These are phyloP conservation scores for Tachina fera DNA, from an alignment of 2,888 invertebrate genomes.

Conservation along the genomic window DNA sequence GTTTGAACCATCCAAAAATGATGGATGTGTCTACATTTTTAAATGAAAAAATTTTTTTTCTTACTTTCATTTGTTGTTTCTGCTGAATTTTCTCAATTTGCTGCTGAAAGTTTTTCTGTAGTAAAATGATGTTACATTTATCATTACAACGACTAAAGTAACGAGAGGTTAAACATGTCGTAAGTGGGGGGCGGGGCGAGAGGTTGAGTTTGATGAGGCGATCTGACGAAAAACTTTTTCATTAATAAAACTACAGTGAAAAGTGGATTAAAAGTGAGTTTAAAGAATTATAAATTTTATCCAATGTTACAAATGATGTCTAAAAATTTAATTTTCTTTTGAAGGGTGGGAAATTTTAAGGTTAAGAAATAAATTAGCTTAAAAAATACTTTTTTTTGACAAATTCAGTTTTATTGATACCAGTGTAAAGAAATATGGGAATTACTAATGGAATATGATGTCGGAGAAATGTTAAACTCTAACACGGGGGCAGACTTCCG, in stretches of 20 bases:
- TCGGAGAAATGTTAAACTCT: no score
- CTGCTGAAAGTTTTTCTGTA: conserved; percentile 53
- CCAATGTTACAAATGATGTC: conserved; percentile 16
- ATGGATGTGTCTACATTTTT: conserved; percentile 64
- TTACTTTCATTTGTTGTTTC: background rate
- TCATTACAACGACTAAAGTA: conserved; percentile 1
- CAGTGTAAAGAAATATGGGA: no score
- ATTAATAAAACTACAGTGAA: background rate
- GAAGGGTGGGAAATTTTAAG: no score
- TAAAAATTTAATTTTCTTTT: conserved; percentile 5
- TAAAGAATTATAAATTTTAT: conserved; percentile 31
- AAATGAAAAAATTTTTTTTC: conserved; percentile 16
- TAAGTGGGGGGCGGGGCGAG: no score
- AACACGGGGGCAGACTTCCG: no score
- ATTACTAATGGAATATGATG: no score
- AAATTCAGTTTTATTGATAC: no score
- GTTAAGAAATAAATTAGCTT: no score
- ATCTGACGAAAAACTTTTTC: background rate
- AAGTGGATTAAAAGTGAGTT: background rate
- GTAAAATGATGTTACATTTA: conserved; percentile 35
- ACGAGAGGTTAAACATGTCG: background rate
- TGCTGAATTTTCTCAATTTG: conserved; percentile 34
- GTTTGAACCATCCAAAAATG: conserved; percentile 58
- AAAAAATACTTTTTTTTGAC: no score
- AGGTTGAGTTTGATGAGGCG: background rate